Percentiles rank a stretch among this genome's conserved stretches.
These are phyloP conservation scores for Microplitis demolitor DNA, from an alignment of 1,140 invertebrate genomes.

Conservation along the genomic window DNA sequence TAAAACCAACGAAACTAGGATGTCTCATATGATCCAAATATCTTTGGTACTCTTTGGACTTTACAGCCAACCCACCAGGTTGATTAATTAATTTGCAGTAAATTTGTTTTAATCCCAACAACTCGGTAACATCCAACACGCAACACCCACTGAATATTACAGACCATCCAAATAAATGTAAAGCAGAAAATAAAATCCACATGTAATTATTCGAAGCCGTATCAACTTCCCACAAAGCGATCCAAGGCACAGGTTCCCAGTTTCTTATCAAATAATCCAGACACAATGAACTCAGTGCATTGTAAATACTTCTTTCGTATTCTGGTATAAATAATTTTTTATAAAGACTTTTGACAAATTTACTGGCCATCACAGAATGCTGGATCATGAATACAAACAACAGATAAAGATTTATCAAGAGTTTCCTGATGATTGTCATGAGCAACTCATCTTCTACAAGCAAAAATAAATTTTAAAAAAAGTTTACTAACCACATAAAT, in stretches of 20 bases:
- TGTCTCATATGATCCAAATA: constrained; percentile 64
- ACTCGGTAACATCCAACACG: constrained; percentile 67
- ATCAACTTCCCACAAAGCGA: constrained; percentile 61
- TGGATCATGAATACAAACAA: constrained; percentile 62
- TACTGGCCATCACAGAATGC: constrained; percentile 61
- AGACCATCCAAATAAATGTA: constrained; percentile 65
- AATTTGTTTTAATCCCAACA: constrained; percentile 67
- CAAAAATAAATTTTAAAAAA: constrained; percentile 8
- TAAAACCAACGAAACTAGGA: constrained; percentile 63
- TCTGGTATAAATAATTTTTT: constrained; percentile 51
- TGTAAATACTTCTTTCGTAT: constrained; percentile 62
- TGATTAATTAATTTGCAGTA: constrained; percentile 59
- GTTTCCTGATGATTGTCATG: constrained; percentile 36
- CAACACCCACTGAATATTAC: constrained; percentile 68
- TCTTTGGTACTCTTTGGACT: constrained; percentile 56
- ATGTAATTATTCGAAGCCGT: constrained; percentile 48
- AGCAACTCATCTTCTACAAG: constrained; percentile 41
- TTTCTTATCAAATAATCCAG: constrained; percentile 53
- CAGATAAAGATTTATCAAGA: constrained; percentile 56
- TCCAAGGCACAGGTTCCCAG: constrained; percentile 56
- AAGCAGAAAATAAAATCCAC: constrained; percentile 57
- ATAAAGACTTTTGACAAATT: constrained; percentile 53
- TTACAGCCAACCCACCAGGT: constrained; percentile 54
- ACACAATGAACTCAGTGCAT: constrained; percentile 41
- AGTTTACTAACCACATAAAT: background rate